Conservation (phyloP, 2,888 invertebrate species). For the Chaetogeoica ovagalla region DNA sequence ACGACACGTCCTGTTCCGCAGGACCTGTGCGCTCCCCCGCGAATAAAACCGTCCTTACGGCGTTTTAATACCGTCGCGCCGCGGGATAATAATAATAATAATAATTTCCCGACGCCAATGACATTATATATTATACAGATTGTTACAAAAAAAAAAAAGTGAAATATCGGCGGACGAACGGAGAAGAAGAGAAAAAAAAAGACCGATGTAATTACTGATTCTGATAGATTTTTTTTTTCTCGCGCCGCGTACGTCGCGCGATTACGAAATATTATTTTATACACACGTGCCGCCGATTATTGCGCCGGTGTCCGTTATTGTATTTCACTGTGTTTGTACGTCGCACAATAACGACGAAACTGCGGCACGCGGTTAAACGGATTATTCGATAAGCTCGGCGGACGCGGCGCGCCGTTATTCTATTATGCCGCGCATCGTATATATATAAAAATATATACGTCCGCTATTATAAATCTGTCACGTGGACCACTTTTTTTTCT, state of each 20-base stretch:
- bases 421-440: background rate
- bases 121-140: background rate
- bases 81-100: no score
- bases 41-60: no score
- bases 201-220: slow-evolving; percentile 36
- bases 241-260: slow-evolving; percentile 8
- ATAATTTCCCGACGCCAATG: background rate
- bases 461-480: slow-evolving; percentile 21
- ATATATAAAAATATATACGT: no score
- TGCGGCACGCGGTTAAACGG: background rate
- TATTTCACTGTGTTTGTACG: background rate
- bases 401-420: slow-evolving; percentile 13
- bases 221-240: background rate
- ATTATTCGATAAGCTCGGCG: slow-evolving; percentile 42
- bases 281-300: slow-evolving; percentile 39
- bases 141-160: slow-evolving; percentile 27
- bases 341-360: background rate
- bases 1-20: no score
- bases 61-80: no score
- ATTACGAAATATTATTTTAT: background rate
- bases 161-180: slow-evolving; percentile 16
- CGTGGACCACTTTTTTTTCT: background rate
- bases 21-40: no score
- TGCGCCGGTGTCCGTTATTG: background rate
- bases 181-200: background rate